phyloP scores from a whole-genome alignment of 2,113 vertebrate species.

The Triplophysa dalaica region DNA sequence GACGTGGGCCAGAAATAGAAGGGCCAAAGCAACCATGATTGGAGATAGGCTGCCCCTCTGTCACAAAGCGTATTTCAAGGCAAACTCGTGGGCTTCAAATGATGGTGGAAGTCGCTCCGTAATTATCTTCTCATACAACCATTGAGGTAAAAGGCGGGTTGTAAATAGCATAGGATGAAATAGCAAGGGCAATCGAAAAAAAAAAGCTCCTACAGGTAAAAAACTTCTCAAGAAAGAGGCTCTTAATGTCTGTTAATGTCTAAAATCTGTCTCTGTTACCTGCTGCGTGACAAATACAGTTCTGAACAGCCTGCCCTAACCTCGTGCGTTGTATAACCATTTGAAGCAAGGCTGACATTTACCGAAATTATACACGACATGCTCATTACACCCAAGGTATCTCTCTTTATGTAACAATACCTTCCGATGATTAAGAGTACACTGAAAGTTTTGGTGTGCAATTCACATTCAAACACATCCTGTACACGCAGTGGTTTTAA shows the following conservation, averaged over 20 bases:
- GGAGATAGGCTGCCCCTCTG: neutral
- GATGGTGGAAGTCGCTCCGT: neutral
- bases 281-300: constrained; percentile 30
- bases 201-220: neutral
- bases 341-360: constrained; percentile 35
- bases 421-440: constrained; percentile 21
- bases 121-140: neutral
- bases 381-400: constrained; percentile 28
- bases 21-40: constrained; percentile 7
- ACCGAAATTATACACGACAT: constrained; percentile 29
- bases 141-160: constrained; percentile 25
- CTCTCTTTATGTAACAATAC: constrained; percentile 34
- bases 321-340: constrained; percentile 17
- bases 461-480: neutral
- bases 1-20: constrained; percentile 12
- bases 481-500: neutral
- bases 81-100: constrained; percentile 7
- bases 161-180: neutral
- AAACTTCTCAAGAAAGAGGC: constrained; percentile 7
- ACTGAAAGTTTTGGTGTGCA: constrained; percentile 20
- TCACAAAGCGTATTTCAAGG: neutral
- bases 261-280: constrained; percentile 18
- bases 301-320: constrained; percentile 36
- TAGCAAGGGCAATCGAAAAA: neutral
- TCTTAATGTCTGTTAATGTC: constrained; percentile 17